Percentiles rank a stretch among this genome's conserved stretches.
These are phyloP conservation scores for Mus pahari DNA, from an alignment of 2,113 vertebrate species.

Conservation along the genomic window DNA sequence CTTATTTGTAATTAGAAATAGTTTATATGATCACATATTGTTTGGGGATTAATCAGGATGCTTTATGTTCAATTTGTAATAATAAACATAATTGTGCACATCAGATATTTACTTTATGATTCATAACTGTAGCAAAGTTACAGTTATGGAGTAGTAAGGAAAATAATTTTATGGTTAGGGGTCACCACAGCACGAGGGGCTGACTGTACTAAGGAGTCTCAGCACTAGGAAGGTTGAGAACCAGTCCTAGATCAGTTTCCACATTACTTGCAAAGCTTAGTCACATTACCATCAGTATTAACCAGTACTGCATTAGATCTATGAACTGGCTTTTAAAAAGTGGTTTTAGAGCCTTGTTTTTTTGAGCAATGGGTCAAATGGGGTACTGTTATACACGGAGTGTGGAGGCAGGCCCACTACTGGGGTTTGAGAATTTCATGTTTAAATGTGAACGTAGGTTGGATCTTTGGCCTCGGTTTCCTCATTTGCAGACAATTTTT, in stretches of 20 bases:
- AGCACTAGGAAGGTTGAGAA: neutral
- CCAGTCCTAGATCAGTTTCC: neutral
- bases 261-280: neutral
- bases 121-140: neutral
- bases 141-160: neutral
- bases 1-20: neutral
- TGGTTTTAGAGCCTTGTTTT: neutral
- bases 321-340: neutral
- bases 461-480: neutral
- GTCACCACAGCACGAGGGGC: neutral
- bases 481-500: constrained; percentile 12
- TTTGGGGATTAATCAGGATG: neutral
- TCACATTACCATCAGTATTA: neutral
- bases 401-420: neutral
- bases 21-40: neutral
- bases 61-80: neutral
- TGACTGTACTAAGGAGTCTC: neutral
- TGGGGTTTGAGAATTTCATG: neutral
- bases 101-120: neutral
- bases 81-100: neutral
- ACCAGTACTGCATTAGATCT: no score
- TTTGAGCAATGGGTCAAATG: neutral
- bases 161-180: neutral
- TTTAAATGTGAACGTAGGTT: neutral
- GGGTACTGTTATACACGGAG: neutral